Conservation (phyloP, 2,113 vertebrate species). For the Tachuris rubrigastra region DNA sequence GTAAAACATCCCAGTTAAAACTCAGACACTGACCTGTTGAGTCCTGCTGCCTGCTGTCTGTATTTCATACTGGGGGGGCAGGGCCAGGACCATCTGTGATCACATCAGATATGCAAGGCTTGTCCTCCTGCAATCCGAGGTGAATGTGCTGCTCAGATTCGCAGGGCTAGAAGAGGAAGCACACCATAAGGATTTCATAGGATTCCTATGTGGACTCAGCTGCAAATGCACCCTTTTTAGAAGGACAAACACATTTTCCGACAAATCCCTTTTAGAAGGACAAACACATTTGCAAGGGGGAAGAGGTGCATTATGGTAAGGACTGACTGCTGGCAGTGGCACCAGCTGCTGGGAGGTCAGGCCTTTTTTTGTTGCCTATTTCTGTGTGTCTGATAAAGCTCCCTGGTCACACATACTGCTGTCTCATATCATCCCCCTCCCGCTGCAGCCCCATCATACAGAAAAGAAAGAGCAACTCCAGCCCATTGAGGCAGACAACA, state of each 20-base stretch:
- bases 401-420: neutral
- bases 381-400: neutral
- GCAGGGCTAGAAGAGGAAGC: neutral
- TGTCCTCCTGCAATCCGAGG: neutral
- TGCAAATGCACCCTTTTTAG: neutral
- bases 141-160: neutral
- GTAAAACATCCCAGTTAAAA: neutral
- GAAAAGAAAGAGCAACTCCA: neutral
- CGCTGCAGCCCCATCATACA: neutral
- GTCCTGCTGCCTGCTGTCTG: conserved; percentile 17
- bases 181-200: neutral
- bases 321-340: neutral
- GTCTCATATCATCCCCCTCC: neutral
- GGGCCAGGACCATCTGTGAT: neutral
- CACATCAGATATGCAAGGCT: neutral
- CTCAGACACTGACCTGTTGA: conserved; percentile 30
- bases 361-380: neutral
- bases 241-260: neutral
- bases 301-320: neutral
- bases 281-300: neutral
- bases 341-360: neutral
- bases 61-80: neutral
- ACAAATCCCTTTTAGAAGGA: neutral
- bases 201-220: neutral
- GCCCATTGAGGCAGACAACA: fast-evolving